Conservation (phyloP, 37 sponge, comb jelly and placozoan genomes). For the Cliona cf. orientalis region DNA sequence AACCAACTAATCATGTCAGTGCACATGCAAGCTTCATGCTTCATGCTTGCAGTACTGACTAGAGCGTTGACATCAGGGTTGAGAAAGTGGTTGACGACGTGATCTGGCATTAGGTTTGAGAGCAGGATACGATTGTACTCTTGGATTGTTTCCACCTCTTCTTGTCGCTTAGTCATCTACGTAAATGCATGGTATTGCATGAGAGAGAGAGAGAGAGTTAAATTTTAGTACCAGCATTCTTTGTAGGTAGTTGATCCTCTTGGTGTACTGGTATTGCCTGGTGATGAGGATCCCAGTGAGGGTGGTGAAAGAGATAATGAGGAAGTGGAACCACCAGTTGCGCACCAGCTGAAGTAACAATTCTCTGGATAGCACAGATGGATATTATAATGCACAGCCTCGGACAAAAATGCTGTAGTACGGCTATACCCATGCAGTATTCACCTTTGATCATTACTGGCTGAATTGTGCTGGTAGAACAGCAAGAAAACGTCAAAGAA, state of each 20-base stretch:
- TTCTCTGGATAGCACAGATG: too few species aligned
- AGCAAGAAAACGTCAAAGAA: constrained; percentile 22
- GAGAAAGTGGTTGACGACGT: constrained; percentile 79
- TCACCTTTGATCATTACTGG: not conserved
- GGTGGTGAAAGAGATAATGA: not conserved
- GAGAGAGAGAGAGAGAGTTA: not conserved
- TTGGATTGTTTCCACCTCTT: constrained; percentile 6
- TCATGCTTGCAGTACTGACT: constrained; percentile 13
- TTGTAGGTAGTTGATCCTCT: not conserved
- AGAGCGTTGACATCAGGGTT: constrained; percentile 12
- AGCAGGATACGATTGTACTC: constrained; percentile 39
- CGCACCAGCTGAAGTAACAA: not conserved
- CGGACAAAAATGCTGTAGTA: too few species aligned
- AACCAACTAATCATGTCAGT: not conserved
- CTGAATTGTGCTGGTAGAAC: not conserved
- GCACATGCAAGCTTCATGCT: not conserved
- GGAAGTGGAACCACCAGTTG: not conserved
- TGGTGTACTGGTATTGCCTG: constrained; percentile 9
- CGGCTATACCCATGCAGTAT: too few species aligned
- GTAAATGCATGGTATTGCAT: not conserved
- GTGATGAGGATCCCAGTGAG: not conserved
- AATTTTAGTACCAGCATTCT: not conserved
- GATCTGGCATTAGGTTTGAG: constrained; percentile 69
- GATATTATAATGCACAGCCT: too few species aligned
- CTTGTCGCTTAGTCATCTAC: not conserved